These are phyloP conservation scores for Sceloporus tristichus DNA, from an alignment of 2,113 vertebrate genomes.

Conservation along the genomic window DNA sequence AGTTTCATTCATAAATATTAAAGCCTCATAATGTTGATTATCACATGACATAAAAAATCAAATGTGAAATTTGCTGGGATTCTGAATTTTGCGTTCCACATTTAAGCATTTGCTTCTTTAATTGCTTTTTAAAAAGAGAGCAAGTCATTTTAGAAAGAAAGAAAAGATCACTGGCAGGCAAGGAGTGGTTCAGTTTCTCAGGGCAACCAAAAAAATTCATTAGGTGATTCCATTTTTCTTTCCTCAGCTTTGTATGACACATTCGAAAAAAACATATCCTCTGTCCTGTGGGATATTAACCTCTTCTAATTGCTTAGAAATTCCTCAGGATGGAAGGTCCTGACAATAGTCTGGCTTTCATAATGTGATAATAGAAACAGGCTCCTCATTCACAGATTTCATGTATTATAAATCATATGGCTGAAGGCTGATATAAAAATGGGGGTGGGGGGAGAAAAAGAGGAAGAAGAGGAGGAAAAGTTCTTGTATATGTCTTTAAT, in stretches of 20 bases:
- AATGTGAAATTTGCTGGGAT: neutral
- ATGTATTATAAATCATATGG: neutral
- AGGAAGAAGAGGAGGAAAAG: too few relatives aligned
- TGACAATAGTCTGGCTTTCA: neutral
- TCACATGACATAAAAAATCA: neutral
- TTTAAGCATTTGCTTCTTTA: neutral
- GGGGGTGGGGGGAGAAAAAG: too few relatives aligned
- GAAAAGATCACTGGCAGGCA: neutral
- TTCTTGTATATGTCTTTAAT: too few relatives aligned
- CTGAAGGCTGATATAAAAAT: neutral
- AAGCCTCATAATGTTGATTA: too few relatives aligned
- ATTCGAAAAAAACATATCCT: neutral
- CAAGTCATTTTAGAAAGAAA: neutral
- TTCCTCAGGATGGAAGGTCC: neutral
- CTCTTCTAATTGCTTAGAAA: neutral
- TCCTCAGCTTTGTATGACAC: neutral
- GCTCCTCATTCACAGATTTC: neutral
- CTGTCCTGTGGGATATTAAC: neutral
- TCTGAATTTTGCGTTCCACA: neutral
- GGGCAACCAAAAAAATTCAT: neutral
- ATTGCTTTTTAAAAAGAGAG: neutral
- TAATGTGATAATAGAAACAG: neutral
- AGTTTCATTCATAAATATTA: neutral
- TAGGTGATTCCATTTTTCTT: neutral
- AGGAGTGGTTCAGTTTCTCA: neutral